These are phyloP conservation scores for Geotrupes spiniger DNA, from an alignment of 2,888 invertebrate species.

Conservation along the genomic window DNA sequence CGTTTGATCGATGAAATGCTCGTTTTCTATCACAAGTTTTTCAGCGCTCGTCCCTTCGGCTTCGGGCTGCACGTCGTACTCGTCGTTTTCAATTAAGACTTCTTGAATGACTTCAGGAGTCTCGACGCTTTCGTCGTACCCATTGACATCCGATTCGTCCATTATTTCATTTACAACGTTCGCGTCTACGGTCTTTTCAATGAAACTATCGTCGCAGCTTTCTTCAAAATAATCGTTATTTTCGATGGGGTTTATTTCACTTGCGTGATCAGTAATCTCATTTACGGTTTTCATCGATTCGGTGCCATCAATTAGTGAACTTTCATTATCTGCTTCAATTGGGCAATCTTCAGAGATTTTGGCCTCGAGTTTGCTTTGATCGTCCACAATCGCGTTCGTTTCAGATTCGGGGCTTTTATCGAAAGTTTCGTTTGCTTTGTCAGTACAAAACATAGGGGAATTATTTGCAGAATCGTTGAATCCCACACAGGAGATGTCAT, in stretches of 20 bases:
- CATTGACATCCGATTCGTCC: background rate
- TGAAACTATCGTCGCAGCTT: background rate
- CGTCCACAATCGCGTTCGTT: no score
- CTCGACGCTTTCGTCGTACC: background rate
- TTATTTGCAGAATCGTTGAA: no score
- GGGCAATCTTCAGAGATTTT: background rate
- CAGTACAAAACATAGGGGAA: no score
- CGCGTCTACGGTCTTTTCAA: background rate
- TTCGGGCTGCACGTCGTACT: no score
- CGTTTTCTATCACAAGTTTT: no score
- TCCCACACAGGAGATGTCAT: constrained; percentile 1
- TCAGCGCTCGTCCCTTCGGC: no score
- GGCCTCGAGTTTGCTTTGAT: background rate
- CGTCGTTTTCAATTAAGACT: constrained; percentile 11
- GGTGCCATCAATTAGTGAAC: background rate
- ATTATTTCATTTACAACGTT: background rate
- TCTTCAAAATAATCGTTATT: constrained; percentile 1
- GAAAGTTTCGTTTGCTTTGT: no score
- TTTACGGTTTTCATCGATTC: no score
- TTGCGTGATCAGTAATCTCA: background rate
- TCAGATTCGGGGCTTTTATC: no score
- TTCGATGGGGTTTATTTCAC: background rate
- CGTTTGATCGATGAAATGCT: no score
- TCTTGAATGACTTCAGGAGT: constrained; percentile 5
- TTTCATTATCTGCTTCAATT: background rate